Percentiles rank a stretch among this genome's conserved stretches.
Evolutionary conservation across 1,140 invertebrate genomes (phyloP).

Genomic region (Heterodera carotae): DNA sequence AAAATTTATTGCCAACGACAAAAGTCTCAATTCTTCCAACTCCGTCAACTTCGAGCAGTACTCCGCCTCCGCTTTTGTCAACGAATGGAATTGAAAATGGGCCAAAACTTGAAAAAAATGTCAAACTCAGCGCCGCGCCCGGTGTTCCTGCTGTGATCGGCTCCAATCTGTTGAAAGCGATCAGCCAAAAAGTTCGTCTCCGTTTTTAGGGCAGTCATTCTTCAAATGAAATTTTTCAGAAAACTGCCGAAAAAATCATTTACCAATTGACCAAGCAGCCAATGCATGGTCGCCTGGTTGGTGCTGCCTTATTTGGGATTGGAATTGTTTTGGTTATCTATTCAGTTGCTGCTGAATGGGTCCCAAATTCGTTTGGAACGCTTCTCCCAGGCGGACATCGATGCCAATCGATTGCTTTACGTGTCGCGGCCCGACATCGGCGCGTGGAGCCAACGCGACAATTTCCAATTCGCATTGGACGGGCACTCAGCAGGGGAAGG

Average conservation of each 20-base stretch:
- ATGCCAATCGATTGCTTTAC: slow-evolving; percentile 42
- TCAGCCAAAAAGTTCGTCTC: background rate
- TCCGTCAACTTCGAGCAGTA: background rate
- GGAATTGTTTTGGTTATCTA: background rate
- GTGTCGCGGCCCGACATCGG: slow-evolving; percentile 38
- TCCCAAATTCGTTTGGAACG: slow-evolving; percentile 30
- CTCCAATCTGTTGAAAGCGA: slow-evolving; percentile 48
- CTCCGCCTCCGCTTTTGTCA: background rate
- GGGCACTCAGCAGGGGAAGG: background rate
- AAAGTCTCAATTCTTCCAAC: background rate
- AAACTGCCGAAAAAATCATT: slow-evolving; percentile 49
- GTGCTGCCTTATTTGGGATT: background rate
- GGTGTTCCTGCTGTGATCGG: slow-evolving; percentile 50
- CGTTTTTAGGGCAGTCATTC: slow-evolving; percentile 2
- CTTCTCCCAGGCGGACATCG: slow-evolving; percentile 59
- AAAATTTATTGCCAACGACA: background rate
- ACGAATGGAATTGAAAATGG: too few relatives aligned
- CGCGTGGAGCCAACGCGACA: slow-evolving; percentile 52
- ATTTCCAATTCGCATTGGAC: slow-evolving; percentile 55
- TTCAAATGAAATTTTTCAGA: background rate
- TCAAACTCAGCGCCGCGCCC: slow-evolving; percentile 54
- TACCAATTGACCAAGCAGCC: slow-evolving; percentile 53
- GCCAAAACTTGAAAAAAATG: slow-evolving; percentile 54
- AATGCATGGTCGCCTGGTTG: slow-evolving; percentile 50
- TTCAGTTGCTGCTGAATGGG: slow-evolving; percentile 26